Evolutionary conservation across 2,888 invertebrate genomes (phyloP), one percentile per base, ranked within the genome.

Genomic region (Alloplasta piceator): DNA sequence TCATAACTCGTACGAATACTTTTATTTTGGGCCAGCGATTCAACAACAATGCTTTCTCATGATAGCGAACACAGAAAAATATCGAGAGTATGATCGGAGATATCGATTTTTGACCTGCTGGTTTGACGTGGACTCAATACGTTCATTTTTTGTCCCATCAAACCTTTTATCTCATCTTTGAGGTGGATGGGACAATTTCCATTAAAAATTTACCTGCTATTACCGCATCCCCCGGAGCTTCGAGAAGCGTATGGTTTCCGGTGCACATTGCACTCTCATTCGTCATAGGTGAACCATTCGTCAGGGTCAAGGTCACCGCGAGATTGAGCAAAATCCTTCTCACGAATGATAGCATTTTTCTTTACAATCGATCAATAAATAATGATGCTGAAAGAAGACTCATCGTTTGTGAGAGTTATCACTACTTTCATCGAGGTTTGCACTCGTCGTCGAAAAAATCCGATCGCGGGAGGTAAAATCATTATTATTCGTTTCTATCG

Each of bases 221-320:
- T 43, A 91, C 85, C 39, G 89, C 91, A 36, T 92, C 90, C 0
- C 91, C 92, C 5, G 90, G 84, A 16, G 85, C 85, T 73, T 92
- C 90, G 63, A 89, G 58, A 41, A 91, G 80, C 14, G 90, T 88
- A 41, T 84, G 88, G 83, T 89, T 91, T 85, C 86, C 88, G 50
- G 78, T 71, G 60, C 91, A 91, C 66, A 83, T 64, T 14, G 80
- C 67, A 66, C 41, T 81, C 39, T 89, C 87, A 50, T 85, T 86
- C 63, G 80, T 64, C 72, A 79, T 67, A 70, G 80, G 80, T 26
- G 83, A 70, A 50, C 82, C 61, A 12, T 68, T 66, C 52, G 84
- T 64, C 43, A 85, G 58, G 46, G 86, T 55, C 39, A 85, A 80
- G 41, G 85, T 56, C 16, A 84, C 46, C 43, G 46, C 36, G 14